Evolutionary conservation across 2,888 invertebrate species (phyloP).

Genomic region (Hecatera dysodea): DNA sequence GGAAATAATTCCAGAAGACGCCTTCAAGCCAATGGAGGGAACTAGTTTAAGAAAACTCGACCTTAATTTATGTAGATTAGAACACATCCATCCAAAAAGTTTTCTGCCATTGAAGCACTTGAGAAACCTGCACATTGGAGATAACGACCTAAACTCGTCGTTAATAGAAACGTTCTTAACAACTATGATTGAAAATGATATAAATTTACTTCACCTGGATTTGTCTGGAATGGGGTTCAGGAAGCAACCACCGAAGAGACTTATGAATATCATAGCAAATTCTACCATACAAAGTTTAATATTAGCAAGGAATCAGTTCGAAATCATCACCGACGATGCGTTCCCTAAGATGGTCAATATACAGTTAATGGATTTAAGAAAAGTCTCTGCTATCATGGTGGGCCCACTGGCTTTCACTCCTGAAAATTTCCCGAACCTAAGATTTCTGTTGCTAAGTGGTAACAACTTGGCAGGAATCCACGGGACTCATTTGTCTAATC

Average conservation of each 20-base stretch:
- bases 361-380: slow-evolving; percentile 89
- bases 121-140: slow-evolving; percentile 86
- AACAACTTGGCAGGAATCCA: slow-evolving; percentile 90
- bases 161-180: slow-evolving; percentile 84
- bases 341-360: slow-evolving; percentile 91
- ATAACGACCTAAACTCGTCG: slow-evolving; percentile 88
- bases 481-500: slow-evolving; percentile 85
- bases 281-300: slow-evolving; percentile 87
- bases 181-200: slow-evolving; percentile 75
- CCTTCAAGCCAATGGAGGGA: slow-evolving; percentile 87
- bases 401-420: slow-evolving; percentile 86
- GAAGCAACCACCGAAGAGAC: slow-evolving; percentile 83
- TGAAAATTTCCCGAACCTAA: slow-evolving; percentile 87
- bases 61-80: slow-evolving; percentile 89
- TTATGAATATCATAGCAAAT: slow-evolving; percentile 88
- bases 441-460: slow-evolving; percentile 86
- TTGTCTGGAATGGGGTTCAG: slow-evolving; percentile 90
- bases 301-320: slow-evolving; percentile 90
- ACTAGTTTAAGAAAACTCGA: slow-evolving; percentile 84
- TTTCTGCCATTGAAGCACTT: slow-evolving; percentile 87
- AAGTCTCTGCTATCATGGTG: slow-evolving; percentile 86
- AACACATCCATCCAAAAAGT: slow-evolving; percentile 87
- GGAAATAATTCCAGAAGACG: slow-evolving; percentile 80
- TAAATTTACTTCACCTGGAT: slow-evolving; percentile 86
- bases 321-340: slow-evolving; percentile 84